These are phyloP conservation scores for Spodoptera picta DNA, from an alignment of 2,888 invertebrate species.

Conservation along the genomic window DNA sequence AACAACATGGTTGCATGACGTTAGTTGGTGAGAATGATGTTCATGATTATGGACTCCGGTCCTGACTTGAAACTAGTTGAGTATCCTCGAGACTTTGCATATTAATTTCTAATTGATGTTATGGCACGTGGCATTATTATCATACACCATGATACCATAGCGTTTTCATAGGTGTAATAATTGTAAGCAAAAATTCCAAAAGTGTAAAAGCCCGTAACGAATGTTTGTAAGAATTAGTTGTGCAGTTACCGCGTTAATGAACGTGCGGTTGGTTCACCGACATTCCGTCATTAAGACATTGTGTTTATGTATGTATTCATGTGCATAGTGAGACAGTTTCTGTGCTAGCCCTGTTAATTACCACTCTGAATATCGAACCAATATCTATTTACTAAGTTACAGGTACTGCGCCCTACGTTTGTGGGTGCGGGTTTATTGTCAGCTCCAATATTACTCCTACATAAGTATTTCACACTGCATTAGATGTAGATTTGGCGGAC, in stretches of 20 bases:
- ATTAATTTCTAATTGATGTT: too few species aligned
- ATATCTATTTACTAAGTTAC: conserved; percentile 26
- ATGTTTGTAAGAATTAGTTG: conserved; percentile 25
- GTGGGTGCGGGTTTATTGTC: conserved; percentile 28
- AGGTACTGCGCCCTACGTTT: conserved; percentile 34
- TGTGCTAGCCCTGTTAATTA: conserved; percentile 35
- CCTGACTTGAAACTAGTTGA: too few species aligned
- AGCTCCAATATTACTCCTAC: not conserved
- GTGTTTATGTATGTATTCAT: conserved; percentile 46
- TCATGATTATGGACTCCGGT: too few species aligned
- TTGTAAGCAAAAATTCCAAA: not conserved
- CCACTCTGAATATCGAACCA: conserved; percentile 32
- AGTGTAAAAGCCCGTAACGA: conserved; percentile 10
- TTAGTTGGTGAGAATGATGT: too few species aligned
- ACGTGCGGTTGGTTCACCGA: conserved; percentile 36
- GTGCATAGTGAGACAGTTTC: conserved; percentile 49
- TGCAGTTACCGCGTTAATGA: conserved; percentile 24
- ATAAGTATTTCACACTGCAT: conserved; percentile 5
- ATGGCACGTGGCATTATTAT: too few species aligned
- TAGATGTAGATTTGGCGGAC: too few species aligned
- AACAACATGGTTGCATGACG: too few species aligned
- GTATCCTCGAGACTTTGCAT: too few species aligned
- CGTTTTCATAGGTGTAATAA: too few species aligned
- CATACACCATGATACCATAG: too few species aligned
- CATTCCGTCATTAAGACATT: conserved; percentile 54